Base-by-base conservation (phyloP, 2,888 invertebrate genomes). In the Eristalis intricaria region DNA sequence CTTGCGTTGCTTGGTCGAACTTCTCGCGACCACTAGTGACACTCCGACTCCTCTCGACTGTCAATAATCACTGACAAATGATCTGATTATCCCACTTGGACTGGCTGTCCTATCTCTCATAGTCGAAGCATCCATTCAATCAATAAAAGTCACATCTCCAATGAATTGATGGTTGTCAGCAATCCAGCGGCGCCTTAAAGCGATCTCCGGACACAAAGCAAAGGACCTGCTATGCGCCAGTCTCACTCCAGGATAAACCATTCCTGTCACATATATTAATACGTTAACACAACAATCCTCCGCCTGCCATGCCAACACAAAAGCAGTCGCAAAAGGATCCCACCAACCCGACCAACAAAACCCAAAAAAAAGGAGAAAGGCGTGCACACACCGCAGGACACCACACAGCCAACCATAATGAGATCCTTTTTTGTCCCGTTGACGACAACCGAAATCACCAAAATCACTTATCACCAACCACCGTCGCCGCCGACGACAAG, bases 181-280 rank as follows among this genome's bases (percentile, higher is more conserved):
- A 22, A 29, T n/a, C 43, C 26, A 26, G 65, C 86, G 86, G 82
- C 83, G 86, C 86, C 83, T 63, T 83, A 11, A 78, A 70, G 15
- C 63, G 15, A 29, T 19, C 29, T 2, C 8, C 15, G 10, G 11
- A 38, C 38, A 4, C 23, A 69, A 23, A 65, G 61, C 35, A 61
- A 65, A 83, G 75, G 84, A 76, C 79, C 79, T 76, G 68, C 61
- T 69, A 78, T 40, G 77, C 77, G 78, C 74, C 69, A 43, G 65
- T 35, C 60, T 19, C 40, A 50, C 60, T 22, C 56, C 26, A 22
- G 58, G 58, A 1, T 0, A 58, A 35, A 32, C 38, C n/a, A 66
- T 19, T 75, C 84, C 87, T 84, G 87, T 84, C 87, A 84, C 84
- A 87, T 87, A 86, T 83, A 86, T 86, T 83, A 86, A 83, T 83